Evolutionary conservation across 2,888 invertebrate species (phyloP), one percentile per base, ranked within the genome.

Genomic region (Oscheius myriophilus): DNA sequence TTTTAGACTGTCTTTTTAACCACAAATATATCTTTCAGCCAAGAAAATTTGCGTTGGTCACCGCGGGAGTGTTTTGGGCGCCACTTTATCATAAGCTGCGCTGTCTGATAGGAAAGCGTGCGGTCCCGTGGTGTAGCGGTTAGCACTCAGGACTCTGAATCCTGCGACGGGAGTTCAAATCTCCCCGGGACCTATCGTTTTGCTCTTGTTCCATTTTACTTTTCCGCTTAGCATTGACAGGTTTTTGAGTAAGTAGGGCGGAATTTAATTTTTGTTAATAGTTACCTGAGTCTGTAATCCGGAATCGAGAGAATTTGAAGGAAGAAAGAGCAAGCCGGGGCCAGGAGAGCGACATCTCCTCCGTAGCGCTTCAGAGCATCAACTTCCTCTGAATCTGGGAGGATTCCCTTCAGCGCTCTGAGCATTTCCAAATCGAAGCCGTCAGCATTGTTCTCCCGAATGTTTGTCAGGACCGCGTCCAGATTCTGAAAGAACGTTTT

Each of bases 131-230:
- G 74, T 72, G 72, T 70, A 73, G 67, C 67, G 72, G 72, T 72
- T 72, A 74, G 72, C 72, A 73, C 71, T 72, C 71, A 68, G 73
- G 71, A 73, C 71, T 72, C 71, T 73, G 71, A 73, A 73, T 72
- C 73, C 71, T 45, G 46, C 49, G 23, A 45, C 61, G 23, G 66
- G 66, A 58, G 55, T 53, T 64, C 39, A 45, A 64, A 46, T 64
- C 46, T 64, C 46, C 61, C 49, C 41, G 46, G 61, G 49, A 49
- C 25, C 23, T 45, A 49, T 49, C 33, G 51, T 67, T 25, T 25
- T 18, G 16, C 45, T 61, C 6, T 23, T 61, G 4, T 3, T 54
- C n/a, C 2, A 6, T 54, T 25, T 18, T 2, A 54, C 46, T 11
- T 33, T 6, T 9, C 9, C 33, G 4, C 9, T 33, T 33, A 9